Base-by-base conservation (phyloP, 2,888 invertebrate species). In the Eremobia ochroleuca region DNA sequence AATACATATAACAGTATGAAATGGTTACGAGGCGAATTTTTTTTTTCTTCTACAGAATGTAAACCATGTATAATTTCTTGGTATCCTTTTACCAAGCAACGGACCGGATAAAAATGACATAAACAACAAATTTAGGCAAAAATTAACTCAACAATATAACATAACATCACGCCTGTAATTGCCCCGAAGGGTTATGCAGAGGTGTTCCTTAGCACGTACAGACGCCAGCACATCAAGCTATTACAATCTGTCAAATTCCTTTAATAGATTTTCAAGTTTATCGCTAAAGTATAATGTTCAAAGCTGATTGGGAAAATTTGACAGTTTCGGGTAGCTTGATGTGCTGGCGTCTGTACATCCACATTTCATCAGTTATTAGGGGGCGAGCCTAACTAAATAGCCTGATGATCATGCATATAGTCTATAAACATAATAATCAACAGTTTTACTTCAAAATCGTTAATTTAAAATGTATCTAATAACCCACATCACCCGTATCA, bases 401-500 rank as follows among this genome's bases (percentile, higher is more conserved):
- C n/a, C 18, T 15, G 15, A 46, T 40, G 21, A 40, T 46, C 37
- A 34, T 21, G 21, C 34, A 52, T 9, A n/a, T 9, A 21, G 18
- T 58, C 1, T 31, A 49, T 34, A 21, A 58, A 68, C 13, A 31
- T 1, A 73, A n/a, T n/a, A 52, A 52, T 34, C 3, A n/a, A 55
- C 28, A 6, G 34, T 37, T 82, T 70, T 18, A 66, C 28, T 15
- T 9, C 8, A 34, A 73, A 67, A 67, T 73, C 0, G 2, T 55
- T 31, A 40, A 81, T 64, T 49, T 18, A 0, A 25, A 68, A 79
- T 81, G 15, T 49, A 79, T 68, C 21, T 25, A 67, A 52, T 37
- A 64, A 69, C 69, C 66, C 58, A 69, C 73, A 76, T 59, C 59
- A 34, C 80, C 81, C 73, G 62, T 70, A 80, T 83, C 61, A 68